Base-by-base conservation (phyloP, 2,113 vertebrate species). In the Vimba vimba region DNA sequence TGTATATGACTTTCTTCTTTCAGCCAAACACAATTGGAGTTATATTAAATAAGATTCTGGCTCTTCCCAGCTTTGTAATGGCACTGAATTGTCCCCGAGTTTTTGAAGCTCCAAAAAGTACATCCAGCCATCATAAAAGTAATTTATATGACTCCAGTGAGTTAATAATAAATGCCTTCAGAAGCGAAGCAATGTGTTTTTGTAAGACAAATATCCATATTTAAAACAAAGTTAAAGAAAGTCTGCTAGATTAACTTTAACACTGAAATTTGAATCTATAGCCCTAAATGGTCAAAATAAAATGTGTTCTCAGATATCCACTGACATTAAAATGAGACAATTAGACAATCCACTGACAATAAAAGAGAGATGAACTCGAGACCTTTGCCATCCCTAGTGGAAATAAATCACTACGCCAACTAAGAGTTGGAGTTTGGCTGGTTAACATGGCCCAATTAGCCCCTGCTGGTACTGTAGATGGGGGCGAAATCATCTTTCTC, bases 331-430 rank as follows among this genome's bases (percentile, higher is more conserved):
- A 71, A 17, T 69, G 4, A 33, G 33, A 33, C 33, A 33, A 33
- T 33, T 33, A 33, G 33, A 33, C 33, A 33, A 33, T 33, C 2
- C 33, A 33, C 33, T 33, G 33, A 33, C 33, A 33, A 33, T 33
- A 4, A 33, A 33, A 33, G 36, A 73, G 69, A n/a, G 21, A 73
- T 43, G 4, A n/a, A 43, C 36, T 73, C 9, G 36, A 43, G 36
- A 43, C 10, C 21, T 73, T n/a, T 73, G 69, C 45, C 36, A 39
- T 45, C 69, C 69, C 39, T 74, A 74, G 69, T 1, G 23, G 39
- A 25, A 74, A 74, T 43, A 74, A 74, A 74, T 62, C 59, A 62
- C 11, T 74, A 45, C 15, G 36, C 36, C 68, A 73, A 39, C 36
- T 21, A 73, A 36, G 15, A 69, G 30, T 69, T 8, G 4, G 66